A percentile compares a stretch with the other conserved stretches of the same genome.
Evolutionary conservation across 2,888 invertebrate species (phyloP).

Genomic region (Rhamnusium bicolor): DNA sequence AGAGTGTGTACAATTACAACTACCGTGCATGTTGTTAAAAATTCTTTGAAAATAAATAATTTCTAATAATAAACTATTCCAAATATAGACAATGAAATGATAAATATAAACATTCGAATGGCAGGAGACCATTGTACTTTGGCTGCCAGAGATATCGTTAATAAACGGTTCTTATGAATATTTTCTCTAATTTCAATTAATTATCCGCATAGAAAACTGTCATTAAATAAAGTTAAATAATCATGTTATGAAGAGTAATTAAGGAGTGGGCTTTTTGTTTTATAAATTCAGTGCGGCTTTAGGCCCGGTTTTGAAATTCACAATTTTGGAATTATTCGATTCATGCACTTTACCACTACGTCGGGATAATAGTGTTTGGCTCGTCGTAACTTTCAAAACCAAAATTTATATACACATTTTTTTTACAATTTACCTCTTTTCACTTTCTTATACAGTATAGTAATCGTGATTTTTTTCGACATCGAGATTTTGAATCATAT

Average conservation of each 20-base stretch:
- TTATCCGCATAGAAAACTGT: conserved; percentile 29
- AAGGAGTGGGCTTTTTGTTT: background rate
- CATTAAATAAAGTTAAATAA: background rate
- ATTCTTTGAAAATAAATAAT: background rate
- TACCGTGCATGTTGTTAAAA: background rate
- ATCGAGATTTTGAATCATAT: too few relatives aligned
- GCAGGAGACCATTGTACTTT: conserved; percentile 10
- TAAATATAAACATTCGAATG: conserved; percentile 8
- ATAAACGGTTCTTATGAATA: conserved; percentile 52
- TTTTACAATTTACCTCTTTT: too few relatives aligned
- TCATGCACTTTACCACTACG: too few relatives aligned
- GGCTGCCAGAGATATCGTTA: conserved; percentile 23
- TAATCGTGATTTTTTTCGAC: too few relatives aligned
- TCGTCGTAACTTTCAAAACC: too few relatives aligned
- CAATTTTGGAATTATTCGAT: too few relatives aligned
- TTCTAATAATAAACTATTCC: conserved; percentile 7
- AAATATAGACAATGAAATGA: background rate
- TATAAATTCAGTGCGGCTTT: background rate
- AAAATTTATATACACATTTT: too few relatives aligned
- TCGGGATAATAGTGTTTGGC: too few relatives aligned
- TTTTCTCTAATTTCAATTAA: conserved; percentile 48
- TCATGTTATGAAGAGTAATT: background rate
- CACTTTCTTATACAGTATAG: too few relatives aligned
- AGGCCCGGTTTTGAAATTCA: too few relatives aligned
- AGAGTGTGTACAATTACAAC: background rate